Percentiles rank a stretch among this genome's conserved stretches.
These are phyloP conservation scores for Bombus breviceps DNA, from an alignment of 1,140 invertebrate genomes.

Conservation along the genomic window DNA sequence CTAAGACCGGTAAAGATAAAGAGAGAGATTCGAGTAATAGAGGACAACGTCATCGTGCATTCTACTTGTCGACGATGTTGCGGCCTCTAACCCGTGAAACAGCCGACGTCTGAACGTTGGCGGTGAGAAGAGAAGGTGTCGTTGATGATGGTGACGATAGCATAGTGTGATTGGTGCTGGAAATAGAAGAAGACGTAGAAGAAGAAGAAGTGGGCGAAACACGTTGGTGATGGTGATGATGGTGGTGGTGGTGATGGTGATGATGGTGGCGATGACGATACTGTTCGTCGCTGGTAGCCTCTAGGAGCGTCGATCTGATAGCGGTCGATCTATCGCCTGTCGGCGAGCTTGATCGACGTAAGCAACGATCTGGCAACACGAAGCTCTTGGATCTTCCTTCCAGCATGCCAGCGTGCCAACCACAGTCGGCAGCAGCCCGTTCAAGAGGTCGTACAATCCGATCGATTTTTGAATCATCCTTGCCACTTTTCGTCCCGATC, in stretches of 20 bases:
- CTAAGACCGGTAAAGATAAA: slow-evolving; percentile 28
- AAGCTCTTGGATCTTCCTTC: slow-evolving; percentile 78
- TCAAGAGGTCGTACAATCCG: slow-evolving; percentile 72
- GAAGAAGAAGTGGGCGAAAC: slow-evolving; percentile 75
- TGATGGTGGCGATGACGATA: slow-evolving; percentile 40
- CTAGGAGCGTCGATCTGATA: slow-evolving; percentile 43
- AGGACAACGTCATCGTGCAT: slow-evolving; percentile 63
- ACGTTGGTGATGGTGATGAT: slow-evolving; percentile 61
- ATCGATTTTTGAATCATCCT: slow-evolving; percentile 33
- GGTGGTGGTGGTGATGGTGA: slow-evolving; percentile 62
- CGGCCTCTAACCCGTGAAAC: slow-evolving; percentile 80
- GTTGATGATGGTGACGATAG: slow-evolving; percentile 74
- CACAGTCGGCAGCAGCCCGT: slow-evolving; percentile 63
- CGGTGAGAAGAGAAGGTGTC: slow-evolving; percentile 69
- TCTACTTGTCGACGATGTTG: slow-evolving; percentile 67
- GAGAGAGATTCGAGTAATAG: slow-evolving; percentile 2
- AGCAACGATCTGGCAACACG: slow-evolving; percentile 73
- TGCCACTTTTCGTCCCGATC: slow-evolving; percentile 14
- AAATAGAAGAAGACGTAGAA: slow-evolving; percentile 79
- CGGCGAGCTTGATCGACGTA: slow-evolving; percentile 64
- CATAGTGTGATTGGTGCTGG: slow-evolving; percentile 80
- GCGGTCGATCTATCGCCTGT: slow-evolving; percentile 63
- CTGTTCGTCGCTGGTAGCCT: slow-evolving; percentile 47
- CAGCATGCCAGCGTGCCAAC: slow-evolving; percentile 71
- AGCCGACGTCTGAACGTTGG: slow-evolving; percentile 71